Evolutionary conservation across 2,113 vertebrate genomes (phyloP), one percentile per base, ranked within the genome.

Genomic region (Tinamus guttatus): DNA sequence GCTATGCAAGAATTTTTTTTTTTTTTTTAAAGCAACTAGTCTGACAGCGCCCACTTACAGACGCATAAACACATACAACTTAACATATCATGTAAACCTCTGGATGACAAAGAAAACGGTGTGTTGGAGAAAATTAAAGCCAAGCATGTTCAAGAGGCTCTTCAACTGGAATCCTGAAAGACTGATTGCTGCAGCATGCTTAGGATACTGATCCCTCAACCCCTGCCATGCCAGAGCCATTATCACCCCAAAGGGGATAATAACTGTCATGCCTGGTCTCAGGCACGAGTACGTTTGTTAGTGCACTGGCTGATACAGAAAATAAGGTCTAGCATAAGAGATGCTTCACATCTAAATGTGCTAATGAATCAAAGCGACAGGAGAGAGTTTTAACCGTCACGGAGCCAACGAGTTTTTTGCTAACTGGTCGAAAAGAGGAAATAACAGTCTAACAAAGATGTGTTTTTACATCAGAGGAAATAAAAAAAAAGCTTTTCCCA

Each of bases 221-320:
- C 90, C 95, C 83, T 93, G 94, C 96, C 95, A 94, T 63, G 90
- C 94, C 95, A 95, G 93, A 94, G 15, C 85, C 85, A 95, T 96
- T 96, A 96, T 93, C 96, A 93, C 90, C 64, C 96, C 95, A 84
- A 96, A 95, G 96, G 95, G 95, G 94, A 96, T 96, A 97, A 97
- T 94, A 97, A 97, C 94, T 97, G 96, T 96, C 96, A 96, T 6
- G 95, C 90, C 90, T 77, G 59, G 80, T 85, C 96, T 95, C 51
- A 25, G 86, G 95, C 85, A 90, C 9, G 0, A 93, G 94, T 92
- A 81, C 5, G 10, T 96, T 95, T 92, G 95, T 95, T 96, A 96
- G 85, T 41, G 80, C 82, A 24, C 80, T 86, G 85, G 81, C 95
- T 92, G 94, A 93, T 95, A 92, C 41, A 90, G 88, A 88, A 95